Evolutionary conservation across 2,797 vertebrate species (phyloP).

Genomic region (Anniella stebbinsi): DNA sequence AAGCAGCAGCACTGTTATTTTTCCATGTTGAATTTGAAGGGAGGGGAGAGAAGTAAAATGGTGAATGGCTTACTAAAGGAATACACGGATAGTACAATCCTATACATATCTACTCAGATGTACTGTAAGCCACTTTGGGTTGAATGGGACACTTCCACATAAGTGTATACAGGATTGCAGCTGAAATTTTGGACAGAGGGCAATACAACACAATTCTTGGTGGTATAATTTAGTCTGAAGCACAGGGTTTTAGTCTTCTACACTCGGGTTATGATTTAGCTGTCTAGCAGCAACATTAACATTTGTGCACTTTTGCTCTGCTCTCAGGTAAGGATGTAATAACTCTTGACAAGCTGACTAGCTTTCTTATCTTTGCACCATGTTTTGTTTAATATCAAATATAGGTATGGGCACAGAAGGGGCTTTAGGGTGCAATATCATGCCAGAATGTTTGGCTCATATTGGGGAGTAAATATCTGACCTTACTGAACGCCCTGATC

Average conservation of each 20-base stretch:
- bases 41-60: not conserved
- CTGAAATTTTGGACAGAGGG: too few species aligned
- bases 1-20: not conserved
- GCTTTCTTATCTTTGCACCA: not conserved
- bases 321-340: slow-evolving; percentile 1
- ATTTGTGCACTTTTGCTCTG: not conserved
- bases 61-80: not conserved
- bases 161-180: not conserved
- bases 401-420: not conserved
- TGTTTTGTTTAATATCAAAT: slow-evolving; percentile 3
- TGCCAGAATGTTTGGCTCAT: slow-evolving; percentile 5
- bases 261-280: not conserved
- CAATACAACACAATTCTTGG: not conserved
- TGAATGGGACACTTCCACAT: not conserved
- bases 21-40: not conserved
- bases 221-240: not conserved
- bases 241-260: not conserved
- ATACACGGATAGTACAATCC: not conserved
- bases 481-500: not conserved
- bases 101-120: not conserved
- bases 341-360: not conserved
- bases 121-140: too few species aligned
- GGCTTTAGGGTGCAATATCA: not conserved
- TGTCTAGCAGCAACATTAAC: not conserved
- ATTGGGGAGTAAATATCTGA: slow-evolving; percentile 1